Conservation (phyloP, 2,113 vertebrate species). For the Puma concolor region DNA sequence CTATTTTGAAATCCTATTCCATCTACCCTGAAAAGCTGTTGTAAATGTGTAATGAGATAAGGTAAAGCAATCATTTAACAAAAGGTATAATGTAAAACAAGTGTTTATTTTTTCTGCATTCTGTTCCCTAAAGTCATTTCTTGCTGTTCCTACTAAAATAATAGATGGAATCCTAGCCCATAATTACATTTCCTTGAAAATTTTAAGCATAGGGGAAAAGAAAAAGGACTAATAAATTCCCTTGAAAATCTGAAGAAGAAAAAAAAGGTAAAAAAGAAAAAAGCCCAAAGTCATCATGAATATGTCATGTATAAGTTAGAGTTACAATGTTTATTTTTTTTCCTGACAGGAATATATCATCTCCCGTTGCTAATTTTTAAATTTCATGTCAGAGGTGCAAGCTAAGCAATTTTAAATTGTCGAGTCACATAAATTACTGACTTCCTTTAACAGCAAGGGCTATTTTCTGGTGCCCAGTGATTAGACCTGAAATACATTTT, state of each 20-base stretch:
- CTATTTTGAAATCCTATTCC: background rate
- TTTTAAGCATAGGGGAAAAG: slow-evolving; percentile 29
- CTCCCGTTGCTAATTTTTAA: slow-evolving; percentile 27
- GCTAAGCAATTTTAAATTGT: slow-evolving; percentile 63
- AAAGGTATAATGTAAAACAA: background rate
- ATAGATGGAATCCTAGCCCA: background rate
- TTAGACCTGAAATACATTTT: slow-evolving; percentile 60
- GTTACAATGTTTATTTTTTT: slow-evolving; percentile 43
- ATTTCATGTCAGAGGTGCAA: slow-evolving; percentile 52
- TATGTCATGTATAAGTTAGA: slow-evolving; percentile 44
- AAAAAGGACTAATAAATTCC: background rate
- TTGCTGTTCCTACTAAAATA: background rate
- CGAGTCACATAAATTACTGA: slow-evolving; percentile 64
- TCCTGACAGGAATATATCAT: slow-evolving; percentile 25
- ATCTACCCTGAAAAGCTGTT: background rate
- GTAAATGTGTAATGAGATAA: background rate
- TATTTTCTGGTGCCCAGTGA: slow-evolving; percentile 55
- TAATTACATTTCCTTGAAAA: slow-evolving; percentile 17
- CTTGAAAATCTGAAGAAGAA: slow-evolving; percentile 37
- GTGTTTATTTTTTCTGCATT: background rate
- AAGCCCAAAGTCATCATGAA: background rate
- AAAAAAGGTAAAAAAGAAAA: background rate
- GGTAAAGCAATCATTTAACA: slow-evolving; percentile 9
- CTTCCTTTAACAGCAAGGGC: slow-evolving; percentile 50
- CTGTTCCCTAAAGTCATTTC: slow-evolving; percentile 38